Evolutionary conservation across 2,797 vertebrate species (phyloP), one percentile per base, ranked within the genome.

Genomic region (Lerista edwardsae): DNA sequence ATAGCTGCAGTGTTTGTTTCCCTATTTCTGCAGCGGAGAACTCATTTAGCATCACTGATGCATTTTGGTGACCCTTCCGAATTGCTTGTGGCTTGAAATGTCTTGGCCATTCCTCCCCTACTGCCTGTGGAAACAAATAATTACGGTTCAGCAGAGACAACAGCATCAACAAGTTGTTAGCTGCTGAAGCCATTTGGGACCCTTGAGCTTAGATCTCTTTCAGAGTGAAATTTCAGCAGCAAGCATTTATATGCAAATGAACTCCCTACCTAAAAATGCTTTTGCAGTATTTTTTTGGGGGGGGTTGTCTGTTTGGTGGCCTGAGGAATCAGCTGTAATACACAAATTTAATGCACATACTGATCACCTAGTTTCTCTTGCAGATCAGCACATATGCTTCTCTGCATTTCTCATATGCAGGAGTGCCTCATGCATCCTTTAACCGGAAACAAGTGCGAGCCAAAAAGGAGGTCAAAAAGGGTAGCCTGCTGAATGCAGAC

Each of bases 111-210:
- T 89, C 85, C 77, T 68, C 86, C 80, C 83, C 1, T 8, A 90
- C 91, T 90, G 77, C 76, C 87, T 90, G 76, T 81, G 83, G 87
- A 94, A 55, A 92, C 77, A 11, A 89, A 87, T 91, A 89, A 89
- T 81, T 91, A 86, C 77, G 84, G 91, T 91, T 88, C 86, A 94
- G 72, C 23, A 86, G 79, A 93, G 65, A 91, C 14, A 93, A 91
- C 6, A 93, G 80, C 1, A 82, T 91, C 90, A 88, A 78, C 79
- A 82, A 80, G 92, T 65, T 57, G 89, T 84, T 87, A 82, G 88
- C 1, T 29, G 88, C 78, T 90, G 88, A 91, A 89, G 86, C 75
- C 59, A 69, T 83, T 86, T 86, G 65, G 78, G 81, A 36, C 44
- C 84, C 91, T 92, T 90, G 65, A 57, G 80, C 89, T 73, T 77